Conservation (phyloP, 2,797 vertebrate species). For the Gobionotothen gibberifrons region DNA sequence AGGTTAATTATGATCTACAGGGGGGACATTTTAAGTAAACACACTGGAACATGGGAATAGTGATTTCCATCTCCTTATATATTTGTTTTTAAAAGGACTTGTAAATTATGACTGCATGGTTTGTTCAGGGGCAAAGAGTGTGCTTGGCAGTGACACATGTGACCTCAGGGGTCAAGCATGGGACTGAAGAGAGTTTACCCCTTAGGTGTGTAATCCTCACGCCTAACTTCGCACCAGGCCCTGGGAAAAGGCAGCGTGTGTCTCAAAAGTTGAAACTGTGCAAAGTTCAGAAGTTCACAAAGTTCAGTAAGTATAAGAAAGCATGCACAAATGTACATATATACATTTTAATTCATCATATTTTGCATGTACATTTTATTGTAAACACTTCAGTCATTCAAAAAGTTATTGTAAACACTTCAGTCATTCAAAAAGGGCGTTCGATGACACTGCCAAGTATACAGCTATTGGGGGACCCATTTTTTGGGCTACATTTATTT, state of each 20-base stretch:
- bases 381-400: not conserved
- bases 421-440: not conserved
- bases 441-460: not conserved
- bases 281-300: conserved; percentile 50
- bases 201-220: conserved; percentile 54
- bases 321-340: not conserved
- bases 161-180: conserved; percentile 24
- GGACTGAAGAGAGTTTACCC: conserved; percentile 7
- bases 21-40: not conserved
- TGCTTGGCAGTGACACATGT: conserved; percentile 7
- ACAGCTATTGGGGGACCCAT: not conserved
- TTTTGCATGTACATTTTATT: not conserved
- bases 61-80: not conserved
- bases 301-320: not conserved
- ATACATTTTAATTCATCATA: not conserved
- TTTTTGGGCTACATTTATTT: not conserved
- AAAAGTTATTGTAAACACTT: too few species aligned
- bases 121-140: not conserved
- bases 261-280: conserved; percentile 2
- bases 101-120: not conserved
- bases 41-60: not conserved
- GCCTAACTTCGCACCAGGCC: conserved; percentile 51
- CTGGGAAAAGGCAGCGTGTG: conserved; percentile 54
- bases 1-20: too few species aligned
- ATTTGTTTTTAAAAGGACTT: not conserved